Evolutionary conservation across 2,113 vertebrate species (phyloP).

Genomic region (Thalassarche chlororhynchos): DNA sequence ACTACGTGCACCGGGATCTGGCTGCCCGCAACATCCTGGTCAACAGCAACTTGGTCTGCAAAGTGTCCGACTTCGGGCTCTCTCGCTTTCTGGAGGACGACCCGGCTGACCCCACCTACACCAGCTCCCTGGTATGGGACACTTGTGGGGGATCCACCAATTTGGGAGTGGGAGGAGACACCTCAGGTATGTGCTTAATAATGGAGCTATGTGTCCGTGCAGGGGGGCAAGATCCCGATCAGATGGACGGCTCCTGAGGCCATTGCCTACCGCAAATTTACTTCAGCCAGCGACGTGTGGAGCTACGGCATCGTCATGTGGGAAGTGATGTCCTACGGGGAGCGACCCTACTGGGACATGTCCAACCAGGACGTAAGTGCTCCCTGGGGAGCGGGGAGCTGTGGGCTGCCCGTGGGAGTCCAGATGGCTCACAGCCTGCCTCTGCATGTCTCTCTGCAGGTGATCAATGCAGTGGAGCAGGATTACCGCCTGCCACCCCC

Average conservation of each 20-base stretch:
- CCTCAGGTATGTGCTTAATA: not conserved
- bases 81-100: slow-evolving; percentile 96
- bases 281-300: slow-evolving; percentile 97
- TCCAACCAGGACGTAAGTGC: slow-evolving; percentile 97
- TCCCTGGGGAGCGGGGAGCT: not conserved
- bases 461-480: slow-evolving; percentile 98
- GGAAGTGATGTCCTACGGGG: slow-evolving; percentile 99
- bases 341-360: slow-evolving; percentile 99
- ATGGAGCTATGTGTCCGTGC: slow-evolving; percentile 19
- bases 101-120: slow-evolving; percentile 92
- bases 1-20: slow-evolving; percentile 94
- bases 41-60: slow-evolving; percentile 98
- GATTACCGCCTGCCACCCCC: slow-evolving; percentile 97
- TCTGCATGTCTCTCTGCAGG: slow-evolving; percentile 66
- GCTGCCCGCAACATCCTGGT: slow-evolving; percentile 96
- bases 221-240: slow-evolving; percentile 98
- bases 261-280: slow-evolving; percentile 97
- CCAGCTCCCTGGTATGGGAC: slow-evolving; percentile 90
- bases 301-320: slow-evolving; percentile 99
- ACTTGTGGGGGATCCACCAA: not conserved
- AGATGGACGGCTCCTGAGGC: slow-evolving; percentile 98
- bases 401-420: not conserved
- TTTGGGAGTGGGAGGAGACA: not conserved
- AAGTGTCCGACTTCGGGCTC: slow-evolving; percentile 95
- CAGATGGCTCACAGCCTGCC: not conserved